phyloP scores from a whole-genome alignment of 1,140 invertebrate genomes.

The Coptotermes formosanus region DNA sequence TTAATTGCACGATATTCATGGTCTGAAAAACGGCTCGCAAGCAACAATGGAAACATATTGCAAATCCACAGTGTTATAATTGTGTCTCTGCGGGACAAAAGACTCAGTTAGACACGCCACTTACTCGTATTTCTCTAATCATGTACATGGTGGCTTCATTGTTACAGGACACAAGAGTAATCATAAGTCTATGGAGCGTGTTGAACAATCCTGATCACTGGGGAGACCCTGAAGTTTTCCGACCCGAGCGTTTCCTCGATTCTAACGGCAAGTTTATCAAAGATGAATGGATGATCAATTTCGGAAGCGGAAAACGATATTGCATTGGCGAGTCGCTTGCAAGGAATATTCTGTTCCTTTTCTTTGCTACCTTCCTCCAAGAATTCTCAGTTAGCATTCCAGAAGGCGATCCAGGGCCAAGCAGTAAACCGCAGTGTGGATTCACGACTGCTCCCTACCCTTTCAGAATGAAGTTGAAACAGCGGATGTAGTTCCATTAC shows the following conservation, averaged over 20 bases:
- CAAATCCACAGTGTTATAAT: too few relatives aligned
- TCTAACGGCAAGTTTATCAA: conserved; percentile 48
- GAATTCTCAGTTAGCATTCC: conserved; percentile 35
- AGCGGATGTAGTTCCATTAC: not conserved
- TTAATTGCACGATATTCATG: too few relatives aligned
- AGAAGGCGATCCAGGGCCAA: conserved; percentile 26
- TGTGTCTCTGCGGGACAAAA: too few relatives aligned
- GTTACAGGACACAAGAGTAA: conserved; percentile 44
- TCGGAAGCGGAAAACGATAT: conserved; percentile 50
- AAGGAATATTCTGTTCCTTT: conserved; percentile 37
- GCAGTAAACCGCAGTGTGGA: not conserved
- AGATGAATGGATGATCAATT: conserved; percentile 52
- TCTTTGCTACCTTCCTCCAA: conserved; percentile 40
- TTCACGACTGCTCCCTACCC: not conserved
- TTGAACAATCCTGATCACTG: conserved; percentile 50
- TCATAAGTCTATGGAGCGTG: conserved; percentile 47
- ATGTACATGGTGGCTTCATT: not conserved
- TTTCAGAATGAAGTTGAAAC: not conserved
- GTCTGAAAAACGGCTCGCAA: too few relatives aligned
- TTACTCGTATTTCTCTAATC: too few relatives aligned
- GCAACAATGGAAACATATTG: too few relatives aligned
- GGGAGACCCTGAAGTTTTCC: conserved; percentile 57
- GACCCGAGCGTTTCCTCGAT: conserved; percentile 59
- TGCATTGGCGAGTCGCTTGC: not conserved
- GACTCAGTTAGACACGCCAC: too few relatives aligned